phyloP scores from a whole-genome alignment of 2,797 vertebrate genomes.

The Oophaga sylvatica region DNA sequence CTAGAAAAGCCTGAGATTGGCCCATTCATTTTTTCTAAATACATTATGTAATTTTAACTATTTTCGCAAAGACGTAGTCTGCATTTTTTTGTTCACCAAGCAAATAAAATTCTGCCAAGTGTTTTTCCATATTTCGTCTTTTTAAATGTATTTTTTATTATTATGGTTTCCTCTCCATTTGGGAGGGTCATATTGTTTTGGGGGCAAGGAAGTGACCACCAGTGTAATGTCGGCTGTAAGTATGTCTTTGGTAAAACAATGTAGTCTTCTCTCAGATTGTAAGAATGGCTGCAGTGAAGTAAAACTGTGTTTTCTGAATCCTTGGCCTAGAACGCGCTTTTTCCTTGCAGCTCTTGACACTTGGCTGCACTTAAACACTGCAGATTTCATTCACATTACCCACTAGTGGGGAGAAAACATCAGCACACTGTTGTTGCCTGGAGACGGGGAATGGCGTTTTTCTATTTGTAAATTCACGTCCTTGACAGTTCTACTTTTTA shows the following conservation, averaged over 20 bases:
- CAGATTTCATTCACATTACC: slow-evolving; percentile 66
- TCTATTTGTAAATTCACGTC: slow-evolving; percentile 69
- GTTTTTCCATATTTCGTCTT: too few species aligned
- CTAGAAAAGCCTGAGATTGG: background rate
- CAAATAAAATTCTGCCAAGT: too few species aligned
- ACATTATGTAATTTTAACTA: too few species aligned
- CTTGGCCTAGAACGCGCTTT: slow-evolving; percentile 46
- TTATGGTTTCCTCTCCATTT: background rate
- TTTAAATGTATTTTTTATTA: too few species aligned
- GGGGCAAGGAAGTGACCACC: too few species aligned
- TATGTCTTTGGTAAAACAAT: too few species aligned
- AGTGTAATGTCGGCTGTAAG: background rate
- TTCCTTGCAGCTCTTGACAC: slow-evolving; percentile 56
- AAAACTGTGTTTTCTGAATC: slow-evolving; percentile 15
- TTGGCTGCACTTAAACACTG: slow-evolving; percentile 60
- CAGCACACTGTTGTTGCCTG: slow-evolving; percentile 71
- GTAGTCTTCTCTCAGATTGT: too few species aligned
- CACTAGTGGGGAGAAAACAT: slow-evolving; percentile 67
- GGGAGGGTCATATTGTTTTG: background rate
- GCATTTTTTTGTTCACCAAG: too few species aligned
- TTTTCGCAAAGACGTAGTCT: too few species aligned
- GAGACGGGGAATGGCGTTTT: slow-evolving; percentile 66
- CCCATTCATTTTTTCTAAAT: background rate
- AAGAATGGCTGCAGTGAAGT: background rate
- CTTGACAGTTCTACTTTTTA: slow-evolving; percentile 65